These are phyloP conservation scores for Neodiprion lecontei DNA, from an alignment of 1,140 invertebrate genomes.

Conservation along the genomic window DNA sequence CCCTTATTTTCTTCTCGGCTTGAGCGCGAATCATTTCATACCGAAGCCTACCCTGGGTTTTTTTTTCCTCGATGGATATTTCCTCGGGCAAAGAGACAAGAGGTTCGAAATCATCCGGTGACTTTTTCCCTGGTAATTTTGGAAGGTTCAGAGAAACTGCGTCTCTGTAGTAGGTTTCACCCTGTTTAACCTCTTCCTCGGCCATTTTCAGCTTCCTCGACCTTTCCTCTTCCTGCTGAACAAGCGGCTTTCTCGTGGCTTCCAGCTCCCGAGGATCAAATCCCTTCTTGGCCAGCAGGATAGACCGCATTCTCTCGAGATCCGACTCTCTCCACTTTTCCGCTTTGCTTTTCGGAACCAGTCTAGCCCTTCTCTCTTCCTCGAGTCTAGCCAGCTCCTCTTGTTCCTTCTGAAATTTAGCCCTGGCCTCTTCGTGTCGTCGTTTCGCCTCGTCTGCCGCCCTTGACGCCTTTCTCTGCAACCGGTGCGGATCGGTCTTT, in stretches of 20 bases:
- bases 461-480: conserved; percentile 36
- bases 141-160: conserved; percentile 33
- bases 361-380: conserved; percentile 38
- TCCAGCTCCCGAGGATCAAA: conserved; percentile 53
- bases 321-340: conserved; percentile 50
- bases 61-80: neutral
- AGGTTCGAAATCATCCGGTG: neutral
- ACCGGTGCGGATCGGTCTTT: conserved; percentile 28
- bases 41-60: neutral
- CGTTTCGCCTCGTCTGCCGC: conserved; percentile 32
- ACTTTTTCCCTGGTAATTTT: conserved; percentile 6
- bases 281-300: conserved; percentile 55
- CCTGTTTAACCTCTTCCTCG: conserved; percentile 20
- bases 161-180: conserved; percentile 26
- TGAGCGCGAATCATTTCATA: neutral
- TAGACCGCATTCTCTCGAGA: conserved; percentile 49
- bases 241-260: conserved; percentile 49
- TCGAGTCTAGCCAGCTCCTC: conserved; percentile 36
- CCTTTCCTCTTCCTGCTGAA: conserved; percentile 50
- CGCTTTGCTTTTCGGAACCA: conserved; percentile 43
- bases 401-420: conserved; percentile 40
- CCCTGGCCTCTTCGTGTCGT: conserved; percentile 36
- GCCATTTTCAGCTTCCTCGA: conserved; percentile 48
- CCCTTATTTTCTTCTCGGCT: neutral
- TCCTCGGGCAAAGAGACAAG: neutral